phyloP scores from a whole-genome alignment of 2,113 vertebrate genomes.

The Aythya baeri region DNA sequence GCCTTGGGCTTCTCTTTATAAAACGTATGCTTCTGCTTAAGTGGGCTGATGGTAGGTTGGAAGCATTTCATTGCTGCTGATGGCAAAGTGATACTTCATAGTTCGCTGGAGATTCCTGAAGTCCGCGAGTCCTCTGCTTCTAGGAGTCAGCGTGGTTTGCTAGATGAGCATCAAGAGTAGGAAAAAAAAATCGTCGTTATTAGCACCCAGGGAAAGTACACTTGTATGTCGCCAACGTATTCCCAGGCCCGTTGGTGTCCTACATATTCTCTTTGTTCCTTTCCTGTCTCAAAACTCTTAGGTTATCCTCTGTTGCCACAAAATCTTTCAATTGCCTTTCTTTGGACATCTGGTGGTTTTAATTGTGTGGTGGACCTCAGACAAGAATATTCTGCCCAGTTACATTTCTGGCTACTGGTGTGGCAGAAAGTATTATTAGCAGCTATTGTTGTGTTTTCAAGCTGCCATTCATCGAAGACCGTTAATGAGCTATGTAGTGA shows the following conservation, averaged over 20 bases:
- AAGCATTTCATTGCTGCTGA: constrained; percentile 44
- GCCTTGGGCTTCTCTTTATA: not conserved
- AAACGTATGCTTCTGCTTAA: constrained; percentile 26
- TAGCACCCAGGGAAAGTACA: not conserved
- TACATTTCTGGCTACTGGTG: not conserved
- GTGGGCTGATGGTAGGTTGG: not conserved
- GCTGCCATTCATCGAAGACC: not conserved
- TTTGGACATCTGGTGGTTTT: constrained; percentile 24
- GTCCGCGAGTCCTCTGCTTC: not conserved
- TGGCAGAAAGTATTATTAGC: not conserved
- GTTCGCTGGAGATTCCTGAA: not conserved
- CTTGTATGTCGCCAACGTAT: not conserved
- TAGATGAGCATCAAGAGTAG: not conserved
- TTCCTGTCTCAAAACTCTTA: not conserved
- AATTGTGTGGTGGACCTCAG: not conserved
- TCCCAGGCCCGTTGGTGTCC: not conserved
- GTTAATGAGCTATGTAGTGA: not conserved
- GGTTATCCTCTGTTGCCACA: not conserved
- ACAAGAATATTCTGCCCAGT: constrained; percentile 20
- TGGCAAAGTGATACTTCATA: constrained; percentile 31
- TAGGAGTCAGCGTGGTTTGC: not conserved
- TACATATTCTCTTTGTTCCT: not conserved
- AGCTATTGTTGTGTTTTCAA: constrained; percentile 39
- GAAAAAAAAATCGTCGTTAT: not conserved
- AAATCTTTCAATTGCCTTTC: not conserved